Evolutionary conservation across 2,888 invertebrate genomes (phyloP), one percentile per base, ranked within the genome.

Genomic region (Ochropacha duplaris): DNA sequence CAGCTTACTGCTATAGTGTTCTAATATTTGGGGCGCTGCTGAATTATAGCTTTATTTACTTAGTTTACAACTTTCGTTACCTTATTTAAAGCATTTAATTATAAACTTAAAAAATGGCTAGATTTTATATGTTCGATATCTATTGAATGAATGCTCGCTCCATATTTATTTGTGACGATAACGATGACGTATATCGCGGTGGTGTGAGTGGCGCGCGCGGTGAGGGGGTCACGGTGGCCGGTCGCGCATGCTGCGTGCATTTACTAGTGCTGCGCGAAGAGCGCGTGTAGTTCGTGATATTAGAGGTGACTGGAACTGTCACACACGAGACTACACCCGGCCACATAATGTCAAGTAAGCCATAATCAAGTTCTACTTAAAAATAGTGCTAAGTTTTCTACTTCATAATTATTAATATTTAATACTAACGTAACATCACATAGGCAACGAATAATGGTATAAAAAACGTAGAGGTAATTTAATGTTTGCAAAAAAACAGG

Each of bases 301-400:
- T 57, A 79, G 74, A 86, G 83, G 90, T 90, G 88, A 84, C 86
- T 87, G 79, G 79, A 86, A 79, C 85, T 88, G 87, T 89, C 88
- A 90, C 84, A 72, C 78, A 78, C 85, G 79, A 85, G 81, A 82
- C 84, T 85, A 88, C 85, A 88, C 83, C 88, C 88, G 88, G 87
- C 88, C 69, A 71, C 83, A 92, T 76, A 86, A 92, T 92, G 92
- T 91, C 92, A 91, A 92, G 92, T 92, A 77, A 91, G 92, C 71
- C 57, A 9, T 44, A 9, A 8, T n/a, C 50, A 51, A 28, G 50
- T 31, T 28, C n/a, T 26, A 28, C n/a, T 14, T 44, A 56, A 44
- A 44, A 44, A 44, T n/a, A 9, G 44, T 44, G 44, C 1, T 8
- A 1, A 19, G n/a, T 44, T n/a, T 44, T 44, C 14, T 36, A 2